These are phyloP conservation scores for Amphibalanus amphitrite DNA, from an alignment of 1,140 invertebrate genomes.

Conservation along the genomic window DNA sequence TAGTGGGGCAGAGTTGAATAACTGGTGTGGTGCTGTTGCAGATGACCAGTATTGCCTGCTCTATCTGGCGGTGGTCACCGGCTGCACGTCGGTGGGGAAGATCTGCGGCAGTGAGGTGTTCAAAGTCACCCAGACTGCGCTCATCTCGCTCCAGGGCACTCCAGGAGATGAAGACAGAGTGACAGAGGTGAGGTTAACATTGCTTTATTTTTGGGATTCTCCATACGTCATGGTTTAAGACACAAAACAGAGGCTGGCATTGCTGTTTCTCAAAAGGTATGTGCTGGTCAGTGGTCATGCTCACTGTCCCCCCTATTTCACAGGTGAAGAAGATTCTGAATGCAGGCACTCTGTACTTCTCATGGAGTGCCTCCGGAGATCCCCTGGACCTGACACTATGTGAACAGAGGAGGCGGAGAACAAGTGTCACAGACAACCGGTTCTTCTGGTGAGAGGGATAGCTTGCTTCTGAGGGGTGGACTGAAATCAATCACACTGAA, in stretches of 20 bases:
- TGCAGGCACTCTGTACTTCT: constrained; percentile 93
- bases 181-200: constrained; percentile 3
- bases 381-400: constrained; percentile 77
- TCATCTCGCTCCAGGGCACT: constrained; percentile 48
- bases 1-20: too few relatives aligned
- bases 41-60: constrained; percentile 55
- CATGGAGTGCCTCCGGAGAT: constrained; percentile 41
- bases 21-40: constrained; percentile 19
- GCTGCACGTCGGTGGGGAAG: constrained; percentile 86
- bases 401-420: constrained; percentile 65
- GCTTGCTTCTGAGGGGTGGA: too few relatives aligned
- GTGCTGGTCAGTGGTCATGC: too few relatives aligned
- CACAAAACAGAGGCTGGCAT: too few relatives aligned
- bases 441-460: constrained; percentile 69
- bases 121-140: constrained; percentile 74
- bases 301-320: too few relatives aligned
- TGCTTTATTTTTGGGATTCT: too few relatives aligned
- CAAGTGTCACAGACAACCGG: constrained; percentile 67
- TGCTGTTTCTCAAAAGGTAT: too few relatives aligned
- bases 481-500: too few relatives aligned
- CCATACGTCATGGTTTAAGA: too few relatives aligned
- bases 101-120: constrained; percentile 84
- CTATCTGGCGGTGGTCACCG: constrained; percentile 82
- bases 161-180: constrained; percentile 14
- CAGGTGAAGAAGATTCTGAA: constrained; percentile 56